Percentiles rank a stretch among this genome's conserved stretches.
phyloP scores from a whole-genome alignment of 1,140 invertebrate genomes.

The Conus betulinus region DNA sequence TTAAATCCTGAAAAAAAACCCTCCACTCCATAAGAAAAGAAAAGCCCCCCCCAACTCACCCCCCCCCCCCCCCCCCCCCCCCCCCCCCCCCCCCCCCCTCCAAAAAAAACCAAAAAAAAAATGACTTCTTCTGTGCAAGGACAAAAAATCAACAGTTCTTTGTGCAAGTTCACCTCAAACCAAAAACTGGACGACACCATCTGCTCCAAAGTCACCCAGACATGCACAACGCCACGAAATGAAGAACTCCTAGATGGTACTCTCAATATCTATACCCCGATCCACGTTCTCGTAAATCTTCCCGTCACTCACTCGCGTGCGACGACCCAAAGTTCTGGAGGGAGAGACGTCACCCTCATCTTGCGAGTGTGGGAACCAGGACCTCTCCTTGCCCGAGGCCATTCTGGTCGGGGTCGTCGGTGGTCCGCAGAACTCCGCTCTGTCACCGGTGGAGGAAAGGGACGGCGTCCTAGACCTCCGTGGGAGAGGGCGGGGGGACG shows the following conservation, averaged over 20 bases:
- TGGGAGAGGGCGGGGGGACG: not conserved
- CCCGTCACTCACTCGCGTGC: conserved; percentile 48
- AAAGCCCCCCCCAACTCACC: no score
- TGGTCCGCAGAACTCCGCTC: not conserved
- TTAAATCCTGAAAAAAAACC: no score
- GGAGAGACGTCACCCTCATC: conserved; percentile 31
- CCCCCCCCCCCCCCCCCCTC: no score
- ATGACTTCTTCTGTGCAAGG: not conserved
- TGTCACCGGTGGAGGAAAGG: not conserved
- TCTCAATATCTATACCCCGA: conserved; percentile 56
- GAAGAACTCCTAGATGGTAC: conserved; percentile 45
- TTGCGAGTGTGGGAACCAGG: conserved; percentile 36
- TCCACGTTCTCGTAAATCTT: conserved; percentile 61
- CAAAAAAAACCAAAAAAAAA: not conserved
- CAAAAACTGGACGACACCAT: conserved; percentile 7
- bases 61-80: no score
- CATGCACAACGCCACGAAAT: not conserved
- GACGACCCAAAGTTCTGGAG: conserved; percentile 30
- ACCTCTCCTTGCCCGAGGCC: not conserved
- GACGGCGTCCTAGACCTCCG: not conserved
- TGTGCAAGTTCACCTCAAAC: not conserved
- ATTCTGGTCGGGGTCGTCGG: not conserved
- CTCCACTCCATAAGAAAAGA: no score
- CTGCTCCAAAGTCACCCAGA: not conserved
- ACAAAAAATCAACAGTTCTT: not conserved